A percentile compares a stretch with the other conserved stretches of the same genome.
Conservation (phyloP, 1,140 invertebrate genomes). For the Brachystomella parvula region DNA sequence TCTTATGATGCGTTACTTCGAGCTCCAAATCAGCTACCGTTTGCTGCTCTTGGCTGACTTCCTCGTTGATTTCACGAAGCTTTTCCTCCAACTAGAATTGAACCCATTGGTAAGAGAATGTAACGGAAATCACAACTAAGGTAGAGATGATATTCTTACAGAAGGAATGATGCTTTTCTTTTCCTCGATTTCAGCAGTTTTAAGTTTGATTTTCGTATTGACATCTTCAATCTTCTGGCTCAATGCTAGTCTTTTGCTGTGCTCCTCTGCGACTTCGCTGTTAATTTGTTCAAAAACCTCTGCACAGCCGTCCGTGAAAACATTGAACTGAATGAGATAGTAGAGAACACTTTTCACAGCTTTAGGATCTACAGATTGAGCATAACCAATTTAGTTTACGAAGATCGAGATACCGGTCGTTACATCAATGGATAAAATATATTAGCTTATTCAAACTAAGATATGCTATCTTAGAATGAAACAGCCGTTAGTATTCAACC, state of each 20-base stretch:
- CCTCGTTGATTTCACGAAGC: not conserved
- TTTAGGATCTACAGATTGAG: slow-evolving; percentile 2
- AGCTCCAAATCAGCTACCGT: not conserved
- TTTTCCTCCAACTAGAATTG: not conserved
- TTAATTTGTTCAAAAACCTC: not conserved
- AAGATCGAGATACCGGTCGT: not conserved
- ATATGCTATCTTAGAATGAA: not conserved
- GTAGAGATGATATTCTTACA: not conserved
- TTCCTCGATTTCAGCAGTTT: not conserved
- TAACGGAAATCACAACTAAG: not conserved
- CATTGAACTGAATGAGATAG: not conserved
- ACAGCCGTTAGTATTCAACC: no score
- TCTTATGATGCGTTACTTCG: not conserved
- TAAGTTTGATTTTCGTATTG: not conserved
- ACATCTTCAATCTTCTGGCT: not conserved
- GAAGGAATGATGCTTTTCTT: not conserved
- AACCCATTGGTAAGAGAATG: no score
- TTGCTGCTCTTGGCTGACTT: not conserved
- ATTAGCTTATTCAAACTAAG: not conserved
- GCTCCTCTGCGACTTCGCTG: not conserved
- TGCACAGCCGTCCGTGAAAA: not conserved
- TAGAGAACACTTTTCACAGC: not conserved
- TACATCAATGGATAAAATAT: not conserved
- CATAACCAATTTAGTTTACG: not conserved
- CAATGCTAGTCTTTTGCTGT: not conserved